Evolutionary conservation across 1,140 invertebrate genomes (phyloP).

Genomic region (Drosophila sproati): DNA sequence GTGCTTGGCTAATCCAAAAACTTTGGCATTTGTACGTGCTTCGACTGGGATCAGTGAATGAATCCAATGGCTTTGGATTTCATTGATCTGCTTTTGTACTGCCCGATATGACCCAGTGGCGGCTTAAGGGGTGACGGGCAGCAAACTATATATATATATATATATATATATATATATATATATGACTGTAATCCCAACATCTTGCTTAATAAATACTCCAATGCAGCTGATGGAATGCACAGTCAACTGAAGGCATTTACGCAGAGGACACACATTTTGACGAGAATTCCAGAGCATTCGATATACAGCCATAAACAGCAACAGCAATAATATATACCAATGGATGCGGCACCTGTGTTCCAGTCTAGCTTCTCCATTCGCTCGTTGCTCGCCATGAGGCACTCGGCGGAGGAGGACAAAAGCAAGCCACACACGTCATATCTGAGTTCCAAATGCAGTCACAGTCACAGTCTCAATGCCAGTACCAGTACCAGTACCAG

Average conservation of each 20-base stretch:
- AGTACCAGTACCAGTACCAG: too few relatives aligned
- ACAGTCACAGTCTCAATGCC: too few relatives aligned
- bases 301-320: too few relatives aligned
- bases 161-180: background rate
- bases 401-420: slow-evolving; percentile 3
- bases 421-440: slow-evolving; percentile 8
- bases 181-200: slow-evolving; percentile 36
- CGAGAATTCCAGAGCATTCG: background rate
- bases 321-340: background rate
- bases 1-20: slow-evolving; percentile 54
- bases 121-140: slow-evolving; percentile 8
- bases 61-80: slow-evolving; percentile 70
- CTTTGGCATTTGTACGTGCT: slow-evolving; percentile 16
- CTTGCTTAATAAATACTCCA: slow-evolving; percentile 36
- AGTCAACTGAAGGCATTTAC: slow-evolving; percentile 21
- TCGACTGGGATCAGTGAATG: slow-evolving; percentile 66
- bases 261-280: slow-evolving; percentile 16
- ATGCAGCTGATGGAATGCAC: background rate
- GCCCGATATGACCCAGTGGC: slow-evolving; percentile 2
- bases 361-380: slow-evolving; percentile 68
- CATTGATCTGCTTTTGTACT: slow-evolving; percentile 60
- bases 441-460: background rate
- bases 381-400: slow-evolving; percentile 36
- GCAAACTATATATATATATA: too few relatives aligned
- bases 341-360: slow-evolving; percentile 56